Evolutionary conservation across 2,113 vertebrate genomes (phyloP).

Genomic region (Polypterus senegalus): DNA sequence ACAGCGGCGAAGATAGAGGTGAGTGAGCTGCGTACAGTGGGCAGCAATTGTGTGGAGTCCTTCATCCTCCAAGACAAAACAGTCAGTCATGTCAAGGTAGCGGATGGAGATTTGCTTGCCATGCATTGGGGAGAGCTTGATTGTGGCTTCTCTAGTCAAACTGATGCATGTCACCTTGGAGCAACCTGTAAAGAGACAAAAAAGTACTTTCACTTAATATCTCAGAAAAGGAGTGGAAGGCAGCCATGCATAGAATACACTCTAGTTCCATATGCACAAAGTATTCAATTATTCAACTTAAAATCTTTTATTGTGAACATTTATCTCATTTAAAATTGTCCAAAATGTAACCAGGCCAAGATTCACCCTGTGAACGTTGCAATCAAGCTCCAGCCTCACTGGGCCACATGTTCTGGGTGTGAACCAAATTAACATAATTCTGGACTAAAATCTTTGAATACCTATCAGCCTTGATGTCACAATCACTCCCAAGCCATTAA

Average conservation of each 20-base stretch:
- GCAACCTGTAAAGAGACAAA: constrained; percentile 62
- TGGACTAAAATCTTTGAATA: too few relatives aligned
- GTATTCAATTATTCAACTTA: background rate
- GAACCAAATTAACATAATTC: too few relatives aligned
- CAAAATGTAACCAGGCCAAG: too few relatives aligned
- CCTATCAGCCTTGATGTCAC: too few relatives aligned
- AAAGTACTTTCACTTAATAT: background rate
- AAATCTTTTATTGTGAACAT: background rate
- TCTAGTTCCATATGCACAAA: too few relatives aligned
- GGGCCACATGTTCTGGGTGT: too few relatives aligned
- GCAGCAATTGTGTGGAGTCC: constrained; percentile 88
- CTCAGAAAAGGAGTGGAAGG: too few relatives aligned
- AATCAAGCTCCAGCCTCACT: too few relatives aligned
- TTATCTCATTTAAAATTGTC: too few relatives aligned
- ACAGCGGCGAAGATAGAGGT: constrained; percentile 92
- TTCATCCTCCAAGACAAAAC: constrained; percentile 86
- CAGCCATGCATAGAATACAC: too few relatives aligned
- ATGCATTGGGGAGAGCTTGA: constrained; percentile 70
- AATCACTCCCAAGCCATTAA: too few relatives aligned
- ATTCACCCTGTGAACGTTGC: too few relatives aligned
- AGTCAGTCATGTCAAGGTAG: constrained; percentile 95
- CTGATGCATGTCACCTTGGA: constrained; percentile 97
- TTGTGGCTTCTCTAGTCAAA: constrained; percentile 76
- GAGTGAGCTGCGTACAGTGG: constrained; percentile 90
- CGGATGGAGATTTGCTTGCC: constrained; percentile 91